Evolutionary conservation across 2,888 invertebrate species (phyloP).

Genomic region (Flabesymbios commensalis): DNA sequence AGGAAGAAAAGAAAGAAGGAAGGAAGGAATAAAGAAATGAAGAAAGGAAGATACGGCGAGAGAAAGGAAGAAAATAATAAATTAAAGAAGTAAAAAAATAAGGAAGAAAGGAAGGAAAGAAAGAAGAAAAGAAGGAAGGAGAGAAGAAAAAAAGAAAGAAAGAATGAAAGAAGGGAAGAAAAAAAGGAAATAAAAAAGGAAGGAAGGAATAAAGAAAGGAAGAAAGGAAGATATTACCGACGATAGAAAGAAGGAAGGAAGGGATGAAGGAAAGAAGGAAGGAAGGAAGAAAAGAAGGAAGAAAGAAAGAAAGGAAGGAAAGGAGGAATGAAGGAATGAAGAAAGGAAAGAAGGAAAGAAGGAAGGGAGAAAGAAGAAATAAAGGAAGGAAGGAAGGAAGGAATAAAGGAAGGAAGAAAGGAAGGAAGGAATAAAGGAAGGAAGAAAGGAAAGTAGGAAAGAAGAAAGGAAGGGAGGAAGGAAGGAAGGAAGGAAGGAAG

Average conservation of each 20-base stretch:
- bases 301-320: not conserved
- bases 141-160: not conserved
- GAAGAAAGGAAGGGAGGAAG: not conserved
- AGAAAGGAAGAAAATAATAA: not conserved
- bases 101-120: not conserved
- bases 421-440: no score
- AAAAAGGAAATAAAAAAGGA: no score
- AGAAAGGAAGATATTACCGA: not conserved
- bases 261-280: not conserved
- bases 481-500: not conserved
- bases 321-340: not conserved
- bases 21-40: not conserved
- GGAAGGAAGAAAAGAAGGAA: not conserved
- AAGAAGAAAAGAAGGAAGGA: no score
- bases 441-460: not conserved
- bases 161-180: not conserved
- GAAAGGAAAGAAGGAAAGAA: no score
- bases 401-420: no score
- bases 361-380: no score
- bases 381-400: not conserved
- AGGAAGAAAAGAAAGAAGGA: not conserved
- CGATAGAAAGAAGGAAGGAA: not conserved
- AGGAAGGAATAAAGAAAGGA: not conserved
- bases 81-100: not conserved
- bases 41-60: not conserved